Evolutionary conservation across 2,113 vertebrate genomes (phyloP).

Genomic region (Brienomyrus longianalis): DNA sequence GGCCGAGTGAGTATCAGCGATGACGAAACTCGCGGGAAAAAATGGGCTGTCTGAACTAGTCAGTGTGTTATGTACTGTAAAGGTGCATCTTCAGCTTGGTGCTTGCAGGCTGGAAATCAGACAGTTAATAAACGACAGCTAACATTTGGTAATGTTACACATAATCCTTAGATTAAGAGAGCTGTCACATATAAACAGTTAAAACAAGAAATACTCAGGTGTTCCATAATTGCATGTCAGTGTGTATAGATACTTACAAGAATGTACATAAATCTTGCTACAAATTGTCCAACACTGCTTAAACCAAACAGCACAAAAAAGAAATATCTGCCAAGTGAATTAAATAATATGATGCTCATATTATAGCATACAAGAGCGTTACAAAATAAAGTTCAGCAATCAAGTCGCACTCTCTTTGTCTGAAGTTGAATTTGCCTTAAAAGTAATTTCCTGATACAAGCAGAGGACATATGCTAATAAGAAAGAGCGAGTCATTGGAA

Average conservation of each 20-base stretch:
- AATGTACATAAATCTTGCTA: background rate
- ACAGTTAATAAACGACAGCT: background rate
- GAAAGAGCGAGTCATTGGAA: background rate
- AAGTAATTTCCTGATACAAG: background rate
- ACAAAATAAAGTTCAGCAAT: background rate
- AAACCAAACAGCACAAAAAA: background rate
- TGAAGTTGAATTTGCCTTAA: background rate
- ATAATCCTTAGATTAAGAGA: background rate
- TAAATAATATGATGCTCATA: background rate
- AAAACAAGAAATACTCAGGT: background rate
- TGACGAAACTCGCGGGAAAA: background rate
- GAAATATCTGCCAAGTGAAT: background rate
- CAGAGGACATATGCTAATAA: background rate
- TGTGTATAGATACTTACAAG: background rate
- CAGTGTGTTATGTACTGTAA: too few species aligned
- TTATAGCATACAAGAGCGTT: background rate
- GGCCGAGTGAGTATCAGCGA: conserved; percentile 68
- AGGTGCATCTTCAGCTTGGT: background rate
- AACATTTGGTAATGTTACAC: background rate
- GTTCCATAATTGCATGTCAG: background rate
- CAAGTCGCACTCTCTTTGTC: background rate
- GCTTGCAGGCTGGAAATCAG: background rate
- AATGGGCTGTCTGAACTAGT: background rate
- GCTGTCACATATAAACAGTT: background rate
- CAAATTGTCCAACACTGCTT: background rate